phyloP scores from a whole-genome alignment of 2,888 invertebrate genomes.

The Nemotelus pantherinus region DNA sequence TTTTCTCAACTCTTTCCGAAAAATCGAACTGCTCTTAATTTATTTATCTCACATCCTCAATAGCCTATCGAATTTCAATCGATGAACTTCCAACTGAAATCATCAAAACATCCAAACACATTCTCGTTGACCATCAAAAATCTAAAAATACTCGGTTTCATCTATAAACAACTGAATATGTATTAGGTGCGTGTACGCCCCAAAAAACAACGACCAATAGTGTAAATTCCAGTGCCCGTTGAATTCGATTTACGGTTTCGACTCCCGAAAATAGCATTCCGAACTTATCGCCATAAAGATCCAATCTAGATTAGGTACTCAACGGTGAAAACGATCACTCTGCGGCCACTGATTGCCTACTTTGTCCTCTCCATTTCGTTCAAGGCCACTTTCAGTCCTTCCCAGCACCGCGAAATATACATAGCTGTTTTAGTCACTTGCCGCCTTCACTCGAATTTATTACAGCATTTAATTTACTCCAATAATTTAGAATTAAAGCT shows the following conservation, averaged over 20 bases:
- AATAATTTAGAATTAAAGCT: conserved; percentile 21
- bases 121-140: background rate
- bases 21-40: no score
- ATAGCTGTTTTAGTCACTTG: background rate
- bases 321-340: background rate
- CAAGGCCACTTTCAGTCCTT: conserved; percentile 7
- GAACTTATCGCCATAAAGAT: conserved; percentile 29
- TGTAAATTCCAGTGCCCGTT: background rate
- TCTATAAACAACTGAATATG: background rate
- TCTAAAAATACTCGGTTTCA: conserved; percentile 10
- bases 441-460: no score
- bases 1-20: no score
- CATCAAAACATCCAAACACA: background rate
- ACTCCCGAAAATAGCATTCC: background rate
- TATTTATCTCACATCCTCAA: no score
- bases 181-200: background rate
- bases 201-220: conserved; percentile 16
- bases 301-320: conserved; percentile 17
- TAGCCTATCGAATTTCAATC: no score
- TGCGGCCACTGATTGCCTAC: conserved; percentile 10
- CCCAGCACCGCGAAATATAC: background rate
- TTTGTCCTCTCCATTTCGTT: background rate
- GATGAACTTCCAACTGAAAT: background rate
- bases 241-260: background rate
- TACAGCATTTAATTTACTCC: conserved; percentile 6